Conservation (phyloP, 1,140 invertebrate genomes). For the Meloidogyne floridensis region DNA sequence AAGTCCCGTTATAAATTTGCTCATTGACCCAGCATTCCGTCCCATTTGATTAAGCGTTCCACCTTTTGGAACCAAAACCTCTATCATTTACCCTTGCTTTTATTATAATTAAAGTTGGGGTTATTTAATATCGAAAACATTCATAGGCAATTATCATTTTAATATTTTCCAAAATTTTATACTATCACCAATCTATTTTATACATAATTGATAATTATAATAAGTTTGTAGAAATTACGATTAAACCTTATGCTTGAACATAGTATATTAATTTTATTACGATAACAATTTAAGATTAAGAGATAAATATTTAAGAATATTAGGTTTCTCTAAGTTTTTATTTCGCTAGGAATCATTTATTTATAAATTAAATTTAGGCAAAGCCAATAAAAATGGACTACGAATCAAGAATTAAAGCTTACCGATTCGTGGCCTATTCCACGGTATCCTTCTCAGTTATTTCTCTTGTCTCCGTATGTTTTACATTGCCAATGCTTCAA, state of each 20-base stretch:
- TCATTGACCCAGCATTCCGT: background rate
- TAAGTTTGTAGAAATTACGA: background rate
- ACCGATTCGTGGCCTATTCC: conserved; percentile 54
- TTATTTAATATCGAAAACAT: background rate
- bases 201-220: background rate
- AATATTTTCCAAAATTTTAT: background rate
- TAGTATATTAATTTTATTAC: background rate
- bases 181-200: background rate
- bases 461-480: conserved; percentile 49
- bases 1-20: background rate
- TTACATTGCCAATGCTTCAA: conserved; percentile 62
- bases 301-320: too few relatives aligned
- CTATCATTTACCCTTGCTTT: background rate
- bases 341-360: too few relatives aligned
- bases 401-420: conserved; percentile 52
- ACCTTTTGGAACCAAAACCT: conserved; percentile 5
- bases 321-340: too few relatives aligned
- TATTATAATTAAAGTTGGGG: background rate
- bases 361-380: too few relatives aligned
- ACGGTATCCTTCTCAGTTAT: conserved; percentile 56
- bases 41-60: conserved; percentile 4
- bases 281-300: background rate
- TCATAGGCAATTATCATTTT: background rate
- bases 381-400: conserved; percentile 33
- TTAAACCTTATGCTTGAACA: background rate